Base-by-base conservation (phyloP, 2,888 invertebrate genomes). In the Cotesia congregata region DNA sequence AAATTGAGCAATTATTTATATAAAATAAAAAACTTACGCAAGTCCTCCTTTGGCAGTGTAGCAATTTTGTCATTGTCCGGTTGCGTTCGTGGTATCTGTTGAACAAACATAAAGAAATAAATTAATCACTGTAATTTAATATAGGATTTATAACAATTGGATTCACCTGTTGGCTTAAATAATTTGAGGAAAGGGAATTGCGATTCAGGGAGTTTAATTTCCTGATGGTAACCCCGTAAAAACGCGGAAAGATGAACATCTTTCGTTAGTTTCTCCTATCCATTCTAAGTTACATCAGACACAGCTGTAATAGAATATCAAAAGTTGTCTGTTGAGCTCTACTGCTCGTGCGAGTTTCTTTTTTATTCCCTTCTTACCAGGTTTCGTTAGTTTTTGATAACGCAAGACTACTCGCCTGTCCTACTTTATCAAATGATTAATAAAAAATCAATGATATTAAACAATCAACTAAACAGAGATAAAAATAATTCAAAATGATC, bases 41-140 rank as follows among this genome's bases (percentile, higher is more conserved):
- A 86, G 80, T 88, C 88, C 82, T 87, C 88, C 77, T 87, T 88
- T 75, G 84, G 77, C 72, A 83, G 78, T 39, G 84, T 79, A 74
- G 78, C 81, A 41, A 83, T 79, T 72, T 83, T 83, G 61, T 87
- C 87, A 64, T 77, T 74, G 74, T 85, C 85, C 75, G 83, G 83
- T 39, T 85, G 76, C 65, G 84, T 80, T 79, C 82, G 85, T 72
- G 84, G 79, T 73, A 82, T 82, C 88, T 88, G 79, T 0, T 79
- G 77, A 74, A 71, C 72, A 15, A 78, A 70, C 67, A 1, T 6
- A 69, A 40, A 15, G 20, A 72, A 50, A 1, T 50, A 50, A 12
- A 50, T 50, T 50, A 50, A 50, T 50, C 12, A 50, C 2, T 12
- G 50, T 50, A 6, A 50, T 50, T 7, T 50, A 7, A 50, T 50